Evolutionary conservation across 2,888 invertebrate species (phyloP), one percentile per base, ranked within the genome.

Genomic region (Papilio gigon): DNA sequence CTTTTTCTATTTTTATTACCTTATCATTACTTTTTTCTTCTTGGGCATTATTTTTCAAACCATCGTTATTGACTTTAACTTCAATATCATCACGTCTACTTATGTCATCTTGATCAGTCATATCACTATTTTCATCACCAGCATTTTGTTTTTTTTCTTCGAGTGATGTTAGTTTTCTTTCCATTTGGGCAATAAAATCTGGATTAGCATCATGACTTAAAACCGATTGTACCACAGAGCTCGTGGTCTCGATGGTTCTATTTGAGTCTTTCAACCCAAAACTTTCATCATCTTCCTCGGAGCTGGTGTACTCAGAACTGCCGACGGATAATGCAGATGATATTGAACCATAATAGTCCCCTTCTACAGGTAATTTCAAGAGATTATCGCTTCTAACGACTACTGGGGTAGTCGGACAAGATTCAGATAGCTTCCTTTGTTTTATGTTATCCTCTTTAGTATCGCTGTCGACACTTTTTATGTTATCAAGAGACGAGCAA

Each of bases 201-300:
- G 84, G 84, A 77, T 89, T 77, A 0, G 83, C 74, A 66, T 85
- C 84, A 27, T 89, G 84, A 67, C 83, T 89, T 44, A 92, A 74
- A 22, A 94, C 93, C 37, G 93, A 92, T 75, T 93, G 91, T 4
- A 94, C 93, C 25, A 94, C 89, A 61, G 93, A 92, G 76, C 93
- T 93, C 1, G 94, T 92, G 11, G 94, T 94, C 77, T 94, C 94
- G 56, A 90, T 76, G 33, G 86, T 82, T 42, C 81, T 82, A 61
- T 92, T 88, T 58, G 85, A 82, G 71, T 93, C 93, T 75, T 89
- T 93, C 25, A 89, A 79, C 74, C 92, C 93, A 61, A 86, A 90
- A 72, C 90, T 90, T 73, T 92, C 90, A 53, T 92, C 88, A 12
- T 90, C 90, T 73, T 87, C 90, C 22, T 93, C 92, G 14, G 90